phyloP scores from a whole-genome alignment of 2,113 vertebrate genomes.

The Ahaetulla prasina region DNA sequence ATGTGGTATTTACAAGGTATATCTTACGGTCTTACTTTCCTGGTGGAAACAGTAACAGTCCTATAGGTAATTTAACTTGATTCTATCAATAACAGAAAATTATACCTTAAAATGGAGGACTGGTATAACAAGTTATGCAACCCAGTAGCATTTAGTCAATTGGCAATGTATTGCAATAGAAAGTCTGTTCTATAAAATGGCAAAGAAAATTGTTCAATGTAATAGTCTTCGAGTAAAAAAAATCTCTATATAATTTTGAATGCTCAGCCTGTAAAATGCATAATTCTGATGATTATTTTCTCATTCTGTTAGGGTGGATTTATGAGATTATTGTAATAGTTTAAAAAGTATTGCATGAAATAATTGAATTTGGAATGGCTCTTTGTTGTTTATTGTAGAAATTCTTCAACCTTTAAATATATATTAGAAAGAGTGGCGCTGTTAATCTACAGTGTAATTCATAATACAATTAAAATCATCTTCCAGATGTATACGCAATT shows the following conservation, averaged over 20 bases:
- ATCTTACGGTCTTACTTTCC: not conserved
- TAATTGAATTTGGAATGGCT: not conserved
- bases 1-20: not conserved
- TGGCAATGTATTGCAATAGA: not conserved
- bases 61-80: not conserved
- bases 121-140: not conserved
- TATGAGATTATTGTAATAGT: not conserved
- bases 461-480: slow-evolving; percentile 10
- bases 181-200: not conserved
- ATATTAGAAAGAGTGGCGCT: not conserved
- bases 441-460: slow-evolving; percentile 26
- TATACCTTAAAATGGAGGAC: not conserved
- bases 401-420: slow-evolving; percentile 4
- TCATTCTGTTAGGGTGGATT: not conserved
- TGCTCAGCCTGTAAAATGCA: not conserved
- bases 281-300: slow-evolving; percentile 1
- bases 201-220: not conserved
- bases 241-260: not conserved
- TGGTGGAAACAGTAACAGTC: not conserved
- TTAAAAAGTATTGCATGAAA: not conserved
- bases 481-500: slow-evolving; percentile 3
- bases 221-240: not conserved
- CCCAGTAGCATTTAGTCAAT: not conserved
- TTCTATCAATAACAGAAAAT: not conserved
- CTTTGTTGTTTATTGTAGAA: not conserved